A percentile compares a stretch with the other conserved stretches of the same genome.
Evolutionary conservation across 2,888 invertebrate genomes (phyloP).

Genomic region (Colletes collaris): DNA sequence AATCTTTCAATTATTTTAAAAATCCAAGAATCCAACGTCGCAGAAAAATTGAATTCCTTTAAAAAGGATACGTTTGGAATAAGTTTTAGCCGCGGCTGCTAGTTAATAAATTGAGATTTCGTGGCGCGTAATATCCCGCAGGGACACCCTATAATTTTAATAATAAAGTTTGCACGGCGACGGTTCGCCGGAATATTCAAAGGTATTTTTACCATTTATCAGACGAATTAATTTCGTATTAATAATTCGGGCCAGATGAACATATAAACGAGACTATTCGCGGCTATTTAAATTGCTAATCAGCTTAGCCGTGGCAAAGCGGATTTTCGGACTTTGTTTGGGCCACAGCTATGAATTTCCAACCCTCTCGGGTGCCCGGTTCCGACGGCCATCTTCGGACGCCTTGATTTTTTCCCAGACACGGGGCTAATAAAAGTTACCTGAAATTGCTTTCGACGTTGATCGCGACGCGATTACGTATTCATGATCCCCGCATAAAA

Average conservation of each 20-base stretch:
- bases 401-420: conserved; percentile 11
- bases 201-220: conserved; percentile 9
- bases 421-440: conserved; percentile 35
- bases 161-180: no score
- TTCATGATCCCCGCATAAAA: conserved; percentile 34
- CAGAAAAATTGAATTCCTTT: no score
- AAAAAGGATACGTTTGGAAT: no score
- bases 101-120: no score
- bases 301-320: conserved; percentile 12
- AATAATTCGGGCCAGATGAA: conserved; percentile 12
- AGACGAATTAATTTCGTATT: conserved; percentile 18
- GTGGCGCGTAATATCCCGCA: no score
- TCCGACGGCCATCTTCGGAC: background rate
- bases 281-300: conserved; percentile 44
- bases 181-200: no score
- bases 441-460: conserved; percentile 34
- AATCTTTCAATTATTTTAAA: no score
- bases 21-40: no score
- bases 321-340: conserved; percentile 42
- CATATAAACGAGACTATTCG: conserved; percentile 26
- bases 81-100: no score
- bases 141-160: no score
- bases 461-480: conserved; percentile 41
- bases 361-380: background rate
- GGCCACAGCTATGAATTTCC: conserved; percentile 7